Conservation (phyloP, 2,113 vertebrate genomes). For the Clarias gariepinus region DNA sequence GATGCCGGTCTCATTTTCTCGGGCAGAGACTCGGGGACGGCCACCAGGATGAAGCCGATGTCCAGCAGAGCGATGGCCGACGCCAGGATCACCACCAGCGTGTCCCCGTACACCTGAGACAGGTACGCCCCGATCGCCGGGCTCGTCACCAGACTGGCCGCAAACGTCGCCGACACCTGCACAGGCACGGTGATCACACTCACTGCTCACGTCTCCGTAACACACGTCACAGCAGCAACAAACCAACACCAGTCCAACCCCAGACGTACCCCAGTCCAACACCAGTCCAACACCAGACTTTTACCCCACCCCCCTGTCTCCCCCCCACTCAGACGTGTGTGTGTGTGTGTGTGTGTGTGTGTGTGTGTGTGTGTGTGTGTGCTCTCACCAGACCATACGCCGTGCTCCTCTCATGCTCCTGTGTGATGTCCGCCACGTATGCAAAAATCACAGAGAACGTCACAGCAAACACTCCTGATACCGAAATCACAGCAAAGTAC, state of each 20-base stretch:
- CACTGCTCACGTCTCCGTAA: background rate
- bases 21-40: slow-evolving; percentile 85
- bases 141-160: slow-evolving; percentile 89
- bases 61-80: slow-evolving; percentile 86
- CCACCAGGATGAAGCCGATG: slow-evolving; percentile 89
- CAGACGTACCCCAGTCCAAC: too few species aligned
- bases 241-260: too few species aligned
- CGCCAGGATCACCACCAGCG: slow-evolving; percentile 84
- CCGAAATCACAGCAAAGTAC: slow-evolving; percentile 93
- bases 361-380: background rate
- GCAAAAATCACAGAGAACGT: slow-evolving; percentile 92
- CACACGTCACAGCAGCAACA: background rate
- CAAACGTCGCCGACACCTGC: slow-evolving; percentile 91
- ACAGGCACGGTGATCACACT: background rate
- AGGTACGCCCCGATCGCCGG: slow-evolving; percentile 89
- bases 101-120: slow-evolving; percentile 82
- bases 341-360: background rate
- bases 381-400: slow-evolving; percentile 85
- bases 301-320: too few species aligned
- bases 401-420: slow-evolving; percentile 89
- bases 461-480: slow-evolving; percentile 90
- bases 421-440: slow-evolving; percentile 87
- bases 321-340: background rate
- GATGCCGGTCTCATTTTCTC: slow-evolving; percentile 92
- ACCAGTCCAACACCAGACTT: too few species aligned